These are phyloP conservation scores for Neoascia interrupta DNA, from an alignment of 2,888 invertebrate species.

Conservation along the genomic window DNA sequence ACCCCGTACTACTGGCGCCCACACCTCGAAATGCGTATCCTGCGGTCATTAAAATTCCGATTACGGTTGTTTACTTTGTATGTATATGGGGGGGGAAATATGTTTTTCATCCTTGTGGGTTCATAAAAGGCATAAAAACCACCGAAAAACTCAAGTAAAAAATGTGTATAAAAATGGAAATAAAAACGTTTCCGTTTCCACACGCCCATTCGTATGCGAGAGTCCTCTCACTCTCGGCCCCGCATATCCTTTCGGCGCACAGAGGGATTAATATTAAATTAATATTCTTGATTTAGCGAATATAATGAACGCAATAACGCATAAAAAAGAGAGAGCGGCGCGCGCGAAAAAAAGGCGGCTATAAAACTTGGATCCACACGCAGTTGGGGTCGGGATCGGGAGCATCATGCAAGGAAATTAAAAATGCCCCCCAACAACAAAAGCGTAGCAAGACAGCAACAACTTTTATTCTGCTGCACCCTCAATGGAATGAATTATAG, in stretches of 20 bases:
- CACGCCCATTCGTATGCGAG: not conserved
- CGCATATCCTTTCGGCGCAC: not conserved
- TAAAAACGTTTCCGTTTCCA: slow-evolving; percentile 24
- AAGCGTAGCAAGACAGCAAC: not conserved
- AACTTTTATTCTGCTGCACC: slow-evolving; percentile 35
- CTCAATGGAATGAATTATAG: slow-evolving; percentile 31
- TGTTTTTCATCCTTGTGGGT: slow-evolving; percentile 29
- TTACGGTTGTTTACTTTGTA: slow-evolving; percentile 26
- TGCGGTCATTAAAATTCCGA: slow-evolving; percentile 44
- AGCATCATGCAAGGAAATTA: slow-evolving; percentile 28
- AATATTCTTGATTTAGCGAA: slow-evolving; percentile 54
- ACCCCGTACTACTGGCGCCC: not conserved
- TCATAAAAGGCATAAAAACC: slow-evolving; percentile 23
- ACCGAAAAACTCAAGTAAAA: not conserved
- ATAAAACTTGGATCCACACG: slow-evolving; percentile 10
- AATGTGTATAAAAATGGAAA: slow-evolving; percentile 1
- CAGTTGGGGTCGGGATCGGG: not conserved
- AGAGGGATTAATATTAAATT: slow-evolving; percentile 48
- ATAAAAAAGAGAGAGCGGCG: slow-evolving; percentile 9
- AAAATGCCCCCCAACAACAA: slow-evolving; percentile 3
- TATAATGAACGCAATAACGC: slow-evolving; percentile 35
- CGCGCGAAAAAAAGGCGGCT: not conserved
- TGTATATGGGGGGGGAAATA: slow-evolving; percentile 29
- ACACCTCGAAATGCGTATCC: not conserved
- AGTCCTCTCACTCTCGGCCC: not conserved